Percentiles rank a stretch among this genome's conserved stretches.
Conservation (phyloP, 2,797 vertebrate species). For the Streptopelia turtur region DNA sequence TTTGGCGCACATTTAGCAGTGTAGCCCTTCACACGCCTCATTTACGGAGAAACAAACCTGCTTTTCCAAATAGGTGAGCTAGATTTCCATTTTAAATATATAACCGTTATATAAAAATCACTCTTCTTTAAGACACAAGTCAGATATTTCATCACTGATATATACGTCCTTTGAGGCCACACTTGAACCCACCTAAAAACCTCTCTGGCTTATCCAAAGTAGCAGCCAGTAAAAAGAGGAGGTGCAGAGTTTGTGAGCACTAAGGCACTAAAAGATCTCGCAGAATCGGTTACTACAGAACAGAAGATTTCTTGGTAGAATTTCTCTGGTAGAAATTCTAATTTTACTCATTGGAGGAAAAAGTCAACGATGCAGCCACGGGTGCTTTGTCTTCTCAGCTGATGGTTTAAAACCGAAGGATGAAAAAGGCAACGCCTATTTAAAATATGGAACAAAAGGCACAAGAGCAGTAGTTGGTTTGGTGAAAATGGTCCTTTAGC, state of each 20-base stretch:
- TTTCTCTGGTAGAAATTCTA: background rate
- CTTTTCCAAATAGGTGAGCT: background rate
- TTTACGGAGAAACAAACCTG: background rate
- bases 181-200: background rate
- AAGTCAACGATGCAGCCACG: background rate
- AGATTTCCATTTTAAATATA: background rate
- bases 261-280: background rate
- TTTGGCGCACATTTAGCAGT: background rate
- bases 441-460: background rate
- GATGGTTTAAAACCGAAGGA: background rate
- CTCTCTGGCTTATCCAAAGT: background rate
- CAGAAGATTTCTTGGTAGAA: background rate
- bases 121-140: background rate
- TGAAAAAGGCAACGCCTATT: background rate
- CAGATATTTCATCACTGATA: background rate
- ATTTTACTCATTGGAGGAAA: background rate
- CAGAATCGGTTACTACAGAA: background rate
- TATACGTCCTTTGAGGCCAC: background rate
- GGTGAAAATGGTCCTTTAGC: rapidly evolving
- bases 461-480: background rate
- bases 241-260: background rate
- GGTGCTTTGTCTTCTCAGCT: background rate
- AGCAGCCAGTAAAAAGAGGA: background rate
- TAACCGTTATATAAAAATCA: background rate
- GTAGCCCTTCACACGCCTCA: background rate